These are phyloP conservation scores for Typhlomys cinereus DNA, from an alignment of 2,113 vertebrate species.

Conservation along the genomic window DNA sequence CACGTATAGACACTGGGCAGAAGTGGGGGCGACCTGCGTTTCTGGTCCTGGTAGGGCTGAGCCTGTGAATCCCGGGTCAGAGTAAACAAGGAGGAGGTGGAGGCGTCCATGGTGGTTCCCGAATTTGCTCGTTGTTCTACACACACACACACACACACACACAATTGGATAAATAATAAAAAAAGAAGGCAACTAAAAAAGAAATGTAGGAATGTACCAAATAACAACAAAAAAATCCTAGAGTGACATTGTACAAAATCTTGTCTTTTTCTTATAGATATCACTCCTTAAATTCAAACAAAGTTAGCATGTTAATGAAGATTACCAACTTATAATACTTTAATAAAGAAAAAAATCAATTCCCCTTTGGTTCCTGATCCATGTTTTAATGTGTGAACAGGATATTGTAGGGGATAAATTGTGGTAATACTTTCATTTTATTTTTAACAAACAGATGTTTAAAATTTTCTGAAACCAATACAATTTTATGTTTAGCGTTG, in stretches of 20 bases:
- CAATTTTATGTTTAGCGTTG: not conserved
- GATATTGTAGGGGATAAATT: not conserved
- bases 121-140: too few species aligned
- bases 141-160: too few species aligned
- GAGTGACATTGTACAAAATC: not conserved
- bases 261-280: not conserved
- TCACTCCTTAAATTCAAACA: not conserved
- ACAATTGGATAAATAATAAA: too few species aligned
- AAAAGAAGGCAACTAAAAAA: not conserved
- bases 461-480: not conserved
- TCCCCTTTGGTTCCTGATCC: not conserved
- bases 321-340: constrained; percentile 2
- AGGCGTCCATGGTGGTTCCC: too few species aligned
- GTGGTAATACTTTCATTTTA: not conserved
- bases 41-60: too few species aligned
- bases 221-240: not conserved
- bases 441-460: not conserved
- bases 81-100: too few species aligned
- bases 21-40: too few species aligned
- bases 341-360: constrained; percentile 30
- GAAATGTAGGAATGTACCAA: not conserved
- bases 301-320: constrained; percentile 5
- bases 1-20: too few species aligned
- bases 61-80: too few species aligned
- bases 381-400: not conserved